Evolutionary conservation across 2,888 invertebrate genomes (phyloP).

Genomic region (Bombylius major): DNA sequence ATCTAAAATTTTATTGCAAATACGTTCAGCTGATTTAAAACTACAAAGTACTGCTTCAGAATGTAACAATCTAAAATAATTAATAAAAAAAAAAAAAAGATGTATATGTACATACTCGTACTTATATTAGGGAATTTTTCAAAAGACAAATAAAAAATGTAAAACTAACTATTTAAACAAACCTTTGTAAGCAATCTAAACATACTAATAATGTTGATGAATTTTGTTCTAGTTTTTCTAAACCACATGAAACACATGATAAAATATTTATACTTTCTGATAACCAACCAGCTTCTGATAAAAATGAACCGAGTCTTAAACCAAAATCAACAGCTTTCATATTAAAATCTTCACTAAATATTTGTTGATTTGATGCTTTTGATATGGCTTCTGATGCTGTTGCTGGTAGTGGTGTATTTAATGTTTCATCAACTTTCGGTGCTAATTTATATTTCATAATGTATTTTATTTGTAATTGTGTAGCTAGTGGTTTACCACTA

Average conservation of each 20-base stretch:
- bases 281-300: constrained; percentile 83
- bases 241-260: constrained; percentile 51
- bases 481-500: constrained; percentile 25
- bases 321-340: constrained; percentile 28
- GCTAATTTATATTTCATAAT: constrained; percentile 19
- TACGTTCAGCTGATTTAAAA: constrained; percentile 62
- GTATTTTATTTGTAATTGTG: constrained; percentile 24
- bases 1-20: constrained; percentile 47
- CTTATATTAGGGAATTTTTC: not conserved
- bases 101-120: too few relatives aligned
- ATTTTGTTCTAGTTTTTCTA: constrained; percentile 42
- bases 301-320: constrained; percentile 52
- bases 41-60: constrained; percentile 72
- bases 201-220: constrained; percentile 50
- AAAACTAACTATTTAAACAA: constrained; percentile 10
- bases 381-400: constrained; percentile 9
- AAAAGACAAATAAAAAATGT: too few relatives aligned
- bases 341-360: constrained; percentile 17
- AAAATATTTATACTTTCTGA: constrained; percentile 62
- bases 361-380: constrained; percentile 11
- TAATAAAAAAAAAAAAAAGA: not conserved
- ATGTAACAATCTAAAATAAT: constrained; percentile 54
- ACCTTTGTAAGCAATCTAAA: constrained; percentile 80
- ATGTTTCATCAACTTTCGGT: constrained; percentile 11
- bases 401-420: not conserved